These are phyloP conservation scores for Trachelus iudaicus DNA, from an alignment of 2,888 invertebrate genomes.

Conservation along the genomic window DNA sequence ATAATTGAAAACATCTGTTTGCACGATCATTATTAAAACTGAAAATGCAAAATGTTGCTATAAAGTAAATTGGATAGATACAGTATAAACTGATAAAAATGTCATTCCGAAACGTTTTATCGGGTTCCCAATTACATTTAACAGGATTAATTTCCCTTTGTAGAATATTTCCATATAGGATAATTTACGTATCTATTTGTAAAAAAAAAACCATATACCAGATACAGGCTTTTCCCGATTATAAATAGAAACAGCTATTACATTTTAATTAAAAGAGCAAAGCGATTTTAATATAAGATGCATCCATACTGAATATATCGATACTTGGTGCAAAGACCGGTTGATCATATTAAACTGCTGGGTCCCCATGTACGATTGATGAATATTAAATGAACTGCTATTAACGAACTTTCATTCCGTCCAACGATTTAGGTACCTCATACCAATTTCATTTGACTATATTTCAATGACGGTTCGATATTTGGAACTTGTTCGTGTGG, in stretches of 20 bases:
- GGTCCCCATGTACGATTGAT: conserved; percentile 32
- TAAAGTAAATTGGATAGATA: neutral
- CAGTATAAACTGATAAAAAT: neutral
- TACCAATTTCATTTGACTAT: neutral
- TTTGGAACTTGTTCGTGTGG: neutral
- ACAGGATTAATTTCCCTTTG: neutral
- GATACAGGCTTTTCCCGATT: neutral
- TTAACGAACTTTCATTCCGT: conserved; percentile 7
- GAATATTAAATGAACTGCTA: conserved; percentile 32
- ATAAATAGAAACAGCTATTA: neutral
- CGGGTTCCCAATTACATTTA: neutral
- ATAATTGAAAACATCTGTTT: neutral
- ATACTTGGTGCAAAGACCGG: conserved; percentile 21
- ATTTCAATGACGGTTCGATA: neutral
- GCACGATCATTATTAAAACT: neutral
- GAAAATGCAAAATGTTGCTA: neutral
- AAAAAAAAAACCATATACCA: neutral
- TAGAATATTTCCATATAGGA: neutral
- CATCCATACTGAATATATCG: neutral
- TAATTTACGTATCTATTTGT: neutral
- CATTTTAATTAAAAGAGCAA: neutral
- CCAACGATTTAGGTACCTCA: neutral
- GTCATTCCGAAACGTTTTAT: neutral
- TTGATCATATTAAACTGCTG: conserved; percentile 34
- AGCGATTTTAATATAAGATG: neutral